These are phyloP conservation scores for Morinoia aosen DNA, from an alignment of 2,888 invertebrate genomes.

Conservation along the genomic window DNA sequence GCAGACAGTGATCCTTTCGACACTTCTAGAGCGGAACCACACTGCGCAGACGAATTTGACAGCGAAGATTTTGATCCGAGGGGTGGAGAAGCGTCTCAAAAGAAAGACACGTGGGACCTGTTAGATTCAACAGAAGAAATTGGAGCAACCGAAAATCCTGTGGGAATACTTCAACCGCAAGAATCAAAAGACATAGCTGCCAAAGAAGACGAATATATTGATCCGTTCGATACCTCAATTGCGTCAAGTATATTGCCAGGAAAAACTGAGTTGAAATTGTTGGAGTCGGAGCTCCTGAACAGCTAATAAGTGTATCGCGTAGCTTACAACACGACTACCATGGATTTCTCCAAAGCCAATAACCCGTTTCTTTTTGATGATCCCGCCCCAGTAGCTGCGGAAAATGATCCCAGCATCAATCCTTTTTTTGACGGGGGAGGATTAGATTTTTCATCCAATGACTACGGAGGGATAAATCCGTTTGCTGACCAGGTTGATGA, in stretches of 20 bases:
- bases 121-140: conserved; percentile 60
- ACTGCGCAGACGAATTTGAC: conserved; percentile 62
- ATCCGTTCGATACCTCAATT: conserved; percentile 80
- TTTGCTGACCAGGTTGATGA: conserved; percentile 67
- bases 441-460: conserved; percentile 61
- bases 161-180: conserved; percentile 57
- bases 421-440: conserved; percentile 66
- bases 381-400: conserved; percentile 61
- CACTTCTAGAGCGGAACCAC: conserved; percentile 56
- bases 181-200: not conserved
- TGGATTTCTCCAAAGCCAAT: conserved; percentile 56
- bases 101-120: conserved; percentile 53
- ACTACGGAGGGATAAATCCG: conserved; percentile 65
- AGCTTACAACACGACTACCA: not conserved
- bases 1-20: conserved; percentile 17
- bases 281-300: conserved; percentile 75
- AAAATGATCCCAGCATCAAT: conserved; percentile 59
- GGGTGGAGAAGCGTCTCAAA: conserved; percentile 66
- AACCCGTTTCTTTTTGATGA: conserved; percentile 67
- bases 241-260: conserved; percentile 73
- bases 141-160: conserved; percentile 54
- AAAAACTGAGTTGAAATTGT: conserved; percentile 76
- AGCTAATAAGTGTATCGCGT: conserved; percentile 53
- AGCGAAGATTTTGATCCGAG: conserved; percentile 68
- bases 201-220: conserved; percentile 71